A percentile compares a stretch with the other conserved stretches of the same genome.
phyloP scores from a whole-genome alignment of 2,113 vertebrate species.

The Syngnathus floridae region DNA sequence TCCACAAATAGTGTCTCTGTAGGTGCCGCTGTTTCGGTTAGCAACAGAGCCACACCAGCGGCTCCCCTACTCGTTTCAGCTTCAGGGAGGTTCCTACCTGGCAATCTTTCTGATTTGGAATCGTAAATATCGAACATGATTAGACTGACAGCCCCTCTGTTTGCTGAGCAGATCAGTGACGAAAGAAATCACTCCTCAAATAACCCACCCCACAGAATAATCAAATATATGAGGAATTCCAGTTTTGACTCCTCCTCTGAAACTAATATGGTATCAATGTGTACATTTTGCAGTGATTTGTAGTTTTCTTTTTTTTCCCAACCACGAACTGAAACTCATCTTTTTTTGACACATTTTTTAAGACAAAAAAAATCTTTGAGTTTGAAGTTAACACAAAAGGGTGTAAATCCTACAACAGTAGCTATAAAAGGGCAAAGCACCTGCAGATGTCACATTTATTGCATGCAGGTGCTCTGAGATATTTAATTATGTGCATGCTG shows the following conservation, averaged over 20 bases:
- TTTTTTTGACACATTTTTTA: background rate
- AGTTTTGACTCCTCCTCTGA: background rate
- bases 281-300: background rate
- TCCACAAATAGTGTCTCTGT: background rate
- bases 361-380: background rate
- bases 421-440: conserved; percentile 9
- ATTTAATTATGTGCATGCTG: background rate
- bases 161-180: too few relatives aligned
- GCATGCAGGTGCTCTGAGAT: conserved; percentile 4
- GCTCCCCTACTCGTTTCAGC: too few relatives aligned
- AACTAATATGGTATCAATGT: background rate
- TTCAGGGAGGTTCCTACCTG: too few relatives aligned
- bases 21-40: background rate
- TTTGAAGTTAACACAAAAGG: background rate
- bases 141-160: too few relatives aligned
- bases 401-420: background rate
- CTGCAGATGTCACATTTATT: conserved; percentile 8
- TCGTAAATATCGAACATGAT: too few relatives aligned
- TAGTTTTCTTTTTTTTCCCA: background rate
- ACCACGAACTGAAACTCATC: background rate
- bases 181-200: too few relatives aligned
- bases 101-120: too few relatives aligned
- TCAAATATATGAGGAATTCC: background rate
- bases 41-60: background rate
- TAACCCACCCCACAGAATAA: too few relatives aligned